A percentile compares a stretch with the other conserved stretches of the same genome.
Evolutionary conservation across 2,797 vertebrate species (phyloP).

Genomic region (Catharus ustulatus): DNA sequence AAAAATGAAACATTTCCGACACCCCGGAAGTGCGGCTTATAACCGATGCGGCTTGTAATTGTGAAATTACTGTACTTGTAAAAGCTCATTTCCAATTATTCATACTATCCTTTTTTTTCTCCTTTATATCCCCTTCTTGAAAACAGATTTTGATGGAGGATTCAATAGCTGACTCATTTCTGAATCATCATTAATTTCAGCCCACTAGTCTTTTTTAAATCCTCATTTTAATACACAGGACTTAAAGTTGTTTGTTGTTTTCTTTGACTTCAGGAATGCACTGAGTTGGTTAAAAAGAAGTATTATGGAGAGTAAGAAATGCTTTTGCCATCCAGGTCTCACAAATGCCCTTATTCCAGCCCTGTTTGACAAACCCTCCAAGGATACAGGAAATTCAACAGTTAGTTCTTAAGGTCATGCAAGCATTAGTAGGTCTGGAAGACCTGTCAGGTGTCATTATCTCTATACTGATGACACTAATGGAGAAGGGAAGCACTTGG

Average conservation of each 20-base stretch:
- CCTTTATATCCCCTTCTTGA: background rate
- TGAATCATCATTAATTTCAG: slow-evolving; percentile 66
- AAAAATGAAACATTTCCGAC: no score
- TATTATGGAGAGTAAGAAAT: background rate
- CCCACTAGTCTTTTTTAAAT: slow-evolving; percentile 57
- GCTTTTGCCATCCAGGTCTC: background rate
- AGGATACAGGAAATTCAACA: background rate
- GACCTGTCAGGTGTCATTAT: background rate
- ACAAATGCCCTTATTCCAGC: background rate
- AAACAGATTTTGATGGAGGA: slow-evolving; percentile 25
- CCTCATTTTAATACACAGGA: slow-evolving; percentile 5
- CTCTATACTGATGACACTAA: background rate
- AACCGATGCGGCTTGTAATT: no score
- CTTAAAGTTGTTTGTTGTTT: slow-evolving; percentile 48
- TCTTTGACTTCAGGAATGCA: background rate
- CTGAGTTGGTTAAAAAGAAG: background rate
- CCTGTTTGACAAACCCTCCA: background rate
- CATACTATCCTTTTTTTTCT: background rate
- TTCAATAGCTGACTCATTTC: slow-evolving; percentile 54
- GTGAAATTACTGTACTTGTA: background rate
- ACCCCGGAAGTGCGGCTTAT: no score
- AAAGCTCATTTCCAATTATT: slow-evolving; percentile 47
- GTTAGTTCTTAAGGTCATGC: background rate
- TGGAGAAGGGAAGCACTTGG: background rate
- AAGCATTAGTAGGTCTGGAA: background rate